A percentile compares a stretch with the other conserved stretches of the same genome.
These are phyloP conservation scores for Anabas testudineus DNA, from an alignment of 2,797 vertebrate species.

Conservation along the genomic window DNA sequence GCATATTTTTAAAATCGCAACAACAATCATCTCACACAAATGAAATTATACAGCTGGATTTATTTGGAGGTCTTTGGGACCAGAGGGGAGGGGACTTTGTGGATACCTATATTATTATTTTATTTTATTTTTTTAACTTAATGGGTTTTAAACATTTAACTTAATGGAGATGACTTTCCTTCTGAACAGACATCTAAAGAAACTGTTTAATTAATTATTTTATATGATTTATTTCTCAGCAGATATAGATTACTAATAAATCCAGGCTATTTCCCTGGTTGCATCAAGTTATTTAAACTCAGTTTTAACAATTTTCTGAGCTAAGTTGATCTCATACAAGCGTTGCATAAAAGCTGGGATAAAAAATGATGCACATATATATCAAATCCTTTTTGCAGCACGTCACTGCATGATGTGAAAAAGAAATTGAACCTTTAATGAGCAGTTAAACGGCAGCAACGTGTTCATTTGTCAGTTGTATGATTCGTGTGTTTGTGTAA, in stretches of 20 bases:
- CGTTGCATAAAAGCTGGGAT: not conserved
- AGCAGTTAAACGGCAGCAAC: not conserved
- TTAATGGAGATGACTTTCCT: too few species aligned
- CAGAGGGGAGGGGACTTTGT: too few species aligned
- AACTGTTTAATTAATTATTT: too few species aligned
- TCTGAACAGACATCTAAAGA: too few species aligned
- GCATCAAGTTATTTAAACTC: conserved; percentile 13
- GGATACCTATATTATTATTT: too few species aligned
- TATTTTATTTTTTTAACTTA: too few species aligned
- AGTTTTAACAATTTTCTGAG: conserved; percentile 4
- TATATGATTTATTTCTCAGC: not conserved
- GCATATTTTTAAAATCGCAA: not conserved
- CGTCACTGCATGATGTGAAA: conserved; percentile 41
- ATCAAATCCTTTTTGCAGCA: conserved; percentile 6
- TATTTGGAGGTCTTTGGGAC: too few species aligned
- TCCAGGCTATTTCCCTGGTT: not conserved
- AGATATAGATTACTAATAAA: not conserved
- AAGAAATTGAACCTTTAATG: conserved; percentile 39
- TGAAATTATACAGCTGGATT: too few species aligned
- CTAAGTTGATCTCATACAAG: not conserved
- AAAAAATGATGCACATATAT: conserved; percentile 1
- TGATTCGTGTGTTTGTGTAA: conserved; percentile 22
- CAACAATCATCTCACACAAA: too few species aligned
- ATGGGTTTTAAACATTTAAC: too few species aligned
- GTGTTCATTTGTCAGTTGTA: conserved; percentile 23